Percentiles rank a stretch among this genome's conserved stretches.
phyloP scores from a whole-genome alignment of 2,888 invertebrate genomes.

The Piscicola geometra region DNA sequence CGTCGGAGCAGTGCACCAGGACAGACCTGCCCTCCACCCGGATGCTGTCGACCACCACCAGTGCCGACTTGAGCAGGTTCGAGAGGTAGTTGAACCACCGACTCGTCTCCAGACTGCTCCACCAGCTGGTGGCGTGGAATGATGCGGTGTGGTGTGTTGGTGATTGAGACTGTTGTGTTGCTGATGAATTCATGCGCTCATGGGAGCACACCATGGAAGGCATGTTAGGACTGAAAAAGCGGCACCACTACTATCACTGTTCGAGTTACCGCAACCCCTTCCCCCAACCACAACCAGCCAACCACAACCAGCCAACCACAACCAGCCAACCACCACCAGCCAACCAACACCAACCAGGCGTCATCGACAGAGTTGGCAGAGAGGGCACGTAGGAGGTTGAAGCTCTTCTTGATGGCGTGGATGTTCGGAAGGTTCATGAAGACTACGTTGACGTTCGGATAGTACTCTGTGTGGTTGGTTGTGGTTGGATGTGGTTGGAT shows the following conservation, averaged over 20 bases:
- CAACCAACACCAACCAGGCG: constrained; percentile 34
- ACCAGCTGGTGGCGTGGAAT: constrained; percentile 67
- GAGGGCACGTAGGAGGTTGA: constrained; percentile 72
- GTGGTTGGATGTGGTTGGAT: background rate
- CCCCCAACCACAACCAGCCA: too few species aligned
- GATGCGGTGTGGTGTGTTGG: background rate
- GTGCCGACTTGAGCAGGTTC: constrained; percentile 74
- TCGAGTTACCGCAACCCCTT: too few species aligned
- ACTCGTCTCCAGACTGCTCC: constrained; percentile 78
- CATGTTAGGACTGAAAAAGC: background rate
- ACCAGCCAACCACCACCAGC: too few species aligned
- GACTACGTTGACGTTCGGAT: constrained; percentile 86
- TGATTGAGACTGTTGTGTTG: background rate
- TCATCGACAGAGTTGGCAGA: constrained; percentile 46
- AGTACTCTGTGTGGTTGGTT: constrained; percentile 68
- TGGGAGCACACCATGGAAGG: background rate
- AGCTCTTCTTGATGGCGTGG: constrained; percentile 87
- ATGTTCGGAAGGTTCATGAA: constrained; percentile 97
- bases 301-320: too few species aligned
- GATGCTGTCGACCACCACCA: constrained; percentile 68
- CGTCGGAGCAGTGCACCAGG: constrained; percentile 94
- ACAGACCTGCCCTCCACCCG: constrained; percentile 77
- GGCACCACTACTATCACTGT: too few species aligned
- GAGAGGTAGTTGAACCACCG: constrained; percentile 87
- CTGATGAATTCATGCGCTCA: background rate